Percentiles rank a stretch among this genome's conserved stretches.
These are phyloP conservation scores for Sialis lutaria DNA, from an alignment of 2,888 invertebrate genomes.

Conservation along the genomic window DNA sequence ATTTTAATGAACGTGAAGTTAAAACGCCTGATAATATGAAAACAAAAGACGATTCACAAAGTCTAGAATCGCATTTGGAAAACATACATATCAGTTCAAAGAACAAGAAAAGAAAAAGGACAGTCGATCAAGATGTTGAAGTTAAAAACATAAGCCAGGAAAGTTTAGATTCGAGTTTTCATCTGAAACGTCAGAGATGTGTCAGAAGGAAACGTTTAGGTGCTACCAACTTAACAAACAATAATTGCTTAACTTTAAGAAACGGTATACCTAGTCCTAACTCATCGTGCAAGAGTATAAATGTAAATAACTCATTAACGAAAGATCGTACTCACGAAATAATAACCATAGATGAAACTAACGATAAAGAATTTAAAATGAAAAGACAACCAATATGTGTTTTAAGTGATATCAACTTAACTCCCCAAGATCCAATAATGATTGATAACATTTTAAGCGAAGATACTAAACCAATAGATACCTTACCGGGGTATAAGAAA, in stretches of 20 bases:
- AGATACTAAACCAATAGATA: conserved; percentile 6
- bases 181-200: conserved; percentile 36
- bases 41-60: conserved; percentile 4
- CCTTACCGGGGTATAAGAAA: conserved; percentile 3
- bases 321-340: conserved; percentile 2
- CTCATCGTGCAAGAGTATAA: conserved; percentile 1
- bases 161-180: conserved; percentile 17
- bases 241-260: conserved; percentile 9
- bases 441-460: conserved; percentile 6
- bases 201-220: conserved; percentile 28
- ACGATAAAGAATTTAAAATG: conserved; percentile 1
- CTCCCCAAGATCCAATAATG: not conserved
- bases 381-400: conserved; percentile 11
- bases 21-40: conserved; percentile 24
- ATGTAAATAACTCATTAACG: conserved; percentile 2
- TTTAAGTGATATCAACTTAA: conserved; percentile 1
- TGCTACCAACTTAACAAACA: conserved; percentile 3
- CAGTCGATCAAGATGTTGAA: not conserved
- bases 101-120: conserved; percentile 9
- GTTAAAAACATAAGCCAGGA: conserved; percentile 7
- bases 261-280: conserved; percentile 6
- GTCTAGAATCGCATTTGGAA: not conserved
- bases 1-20: conserved; percentile 33
- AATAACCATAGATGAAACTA: conserved; percentile 7
- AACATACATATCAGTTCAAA: conserved; percentile 4